Evolutionary conservation across 2,113 vertebrate genomes (phyloP), one percentile per base, ranked within the genome.

Genomic region (Zingel zingel): DNA sequence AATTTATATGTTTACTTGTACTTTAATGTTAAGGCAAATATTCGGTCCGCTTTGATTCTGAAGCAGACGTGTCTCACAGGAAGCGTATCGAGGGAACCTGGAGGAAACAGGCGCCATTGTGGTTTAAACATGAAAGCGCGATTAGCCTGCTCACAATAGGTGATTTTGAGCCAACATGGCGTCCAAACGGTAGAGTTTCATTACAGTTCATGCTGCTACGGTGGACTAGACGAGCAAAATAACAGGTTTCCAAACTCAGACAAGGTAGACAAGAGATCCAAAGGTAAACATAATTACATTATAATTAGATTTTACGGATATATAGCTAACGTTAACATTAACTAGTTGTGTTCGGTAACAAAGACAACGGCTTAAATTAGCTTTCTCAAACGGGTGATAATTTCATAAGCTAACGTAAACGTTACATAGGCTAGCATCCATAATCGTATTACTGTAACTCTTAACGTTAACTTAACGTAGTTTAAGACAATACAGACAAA

Each of bases 71-170:
- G 91, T 94, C 90, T 80, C 62, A 72, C 69, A 85, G 81, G 83
- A 88, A 87, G 75, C 64, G 14, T 3, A 33, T 33, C 33, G 33
- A 33, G 33, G 33, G 5, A 33, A 33, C 33, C 33, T 33, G 33
- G 33, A 19, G 23, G 87, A 92, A 91, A 86, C 62, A 15, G 81
- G 5, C 72, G 86, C 91, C 95, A 95, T 96, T 94, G 82, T 86
- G 94, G 94, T 39, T 92, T 93, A 25, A 68, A 21, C 11, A 10
- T 0, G 48, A 27, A 43, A 71, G 16, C 6, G 0, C 12, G 0
- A 15, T 3, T n/a, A 36, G 3, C 0, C 0, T 2, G 0, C 16
- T 16, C 1, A 0, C 8, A 16, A 23, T 0, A 6, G 23, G 33
- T 5, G 6, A 6, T 39, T 43, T 82, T 59, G 94, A 94, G 86